Percentiles rank a stretch among this genome's conserved stretches.
phyloP scores from a whole-genome alignment of 2,797 vertebrate genomes.

The Xenentodon cancila region DNA sequence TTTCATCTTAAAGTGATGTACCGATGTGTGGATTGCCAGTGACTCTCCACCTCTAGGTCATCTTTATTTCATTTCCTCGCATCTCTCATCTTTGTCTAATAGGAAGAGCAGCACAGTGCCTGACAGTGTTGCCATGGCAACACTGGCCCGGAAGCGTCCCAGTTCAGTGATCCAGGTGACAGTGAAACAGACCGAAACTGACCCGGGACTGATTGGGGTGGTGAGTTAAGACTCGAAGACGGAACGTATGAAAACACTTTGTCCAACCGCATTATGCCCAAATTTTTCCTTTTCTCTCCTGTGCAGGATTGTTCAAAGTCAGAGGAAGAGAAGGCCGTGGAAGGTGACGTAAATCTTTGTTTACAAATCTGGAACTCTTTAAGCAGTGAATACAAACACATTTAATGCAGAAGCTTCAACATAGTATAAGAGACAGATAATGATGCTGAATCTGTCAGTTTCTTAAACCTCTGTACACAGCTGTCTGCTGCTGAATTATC shows the following conservation, averaged over 20 bases:
- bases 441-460: no score
- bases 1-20: slow-evolving; percentile 16
- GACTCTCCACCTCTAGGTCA: not conserved
- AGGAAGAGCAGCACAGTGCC: slow-evolving; percentile 85
- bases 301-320: slow-evolving; percentile 80
- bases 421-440: no score
- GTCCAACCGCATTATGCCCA: not conserved
- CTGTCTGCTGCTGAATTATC: no score
- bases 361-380: not conserved
- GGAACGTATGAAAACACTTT: not conserved
- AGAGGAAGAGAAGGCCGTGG: slow-evolving; percentile 72
- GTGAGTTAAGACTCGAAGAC: slow-evolving; percentile 57
- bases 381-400: not conserved
- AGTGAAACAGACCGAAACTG: slow-evolving; percentile 83
- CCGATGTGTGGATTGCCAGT: slow-evolving; percentile 7
- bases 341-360: slow-evolving; percentile 64
- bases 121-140: slow-evolving; percentile 80
- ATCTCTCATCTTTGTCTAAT: slow-evolving; percentile 13
- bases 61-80: slow-evolving; percentile 8
- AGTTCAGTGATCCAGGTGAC: slow-evolving; percentile 89
- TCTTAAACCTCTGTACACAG: no score
- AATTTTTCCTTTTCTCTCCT: slow-evolving; percentile 30
- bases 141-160: slow-evolving; percentile 76
- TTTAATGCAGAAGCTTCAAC: not conserved
- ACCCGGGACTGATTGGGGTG: slow-evolving; percentile 83